phyloP scores from a whole-genome alignment of 1,140 invertebrate genomes.

The Trichonephila inaurata region DNA sequence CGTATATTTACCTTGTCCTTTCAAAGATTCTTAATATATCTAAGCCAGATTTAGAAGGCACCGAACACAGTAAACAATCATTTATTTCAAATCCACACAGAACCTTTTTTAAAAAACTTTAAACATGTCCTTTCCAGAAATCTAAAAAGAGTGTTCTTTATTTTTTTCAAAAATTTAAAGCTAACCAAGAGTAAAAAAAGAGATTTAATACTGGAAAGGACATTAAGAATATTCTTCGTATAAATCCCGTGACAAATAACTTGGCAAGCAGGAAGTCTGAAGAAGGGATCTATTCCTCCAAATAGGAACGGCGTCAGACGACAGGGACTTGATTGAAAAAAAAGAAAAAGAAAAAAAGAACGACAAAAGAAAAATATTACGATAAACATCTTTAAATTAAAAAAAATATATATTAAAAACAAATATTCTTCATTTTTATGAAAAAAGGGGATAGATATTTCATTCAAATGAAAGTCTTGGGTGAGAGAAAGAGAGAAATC shows the following conservation, averaged over 20 bases:
- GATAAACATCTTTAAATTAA: too few species aligned
- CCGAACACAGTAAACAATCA: too few species aligned
- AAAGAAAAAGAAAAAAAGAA: neutral
- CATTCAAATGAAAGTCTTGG: too few species aligned
- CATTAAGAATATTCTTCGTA: neutral
- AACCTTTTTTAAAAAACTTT: neutral
- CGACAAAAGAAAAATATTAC: neutral
- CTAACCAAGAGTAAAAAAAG: neutral
- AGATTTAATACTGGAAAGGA: neutral
- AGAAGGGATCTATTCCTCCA: neutral
- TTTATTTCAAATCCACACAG: too few species aligned
- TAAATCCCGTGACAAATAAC: constrained; percentile 18
- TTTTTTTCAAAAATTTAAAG: neutral
- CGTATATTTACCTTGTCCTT: too few species aligned
- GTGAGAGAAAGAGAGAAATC: too few species aligned
- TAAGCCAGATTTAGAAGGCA: too few species aligned
- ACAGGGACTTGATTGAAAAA: neutral
- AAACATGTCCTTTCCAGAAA: neutral
- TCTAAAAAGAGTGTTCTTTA: neutral
- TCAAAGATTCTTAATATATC: too few species aligned
- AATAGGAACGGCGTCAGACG: neutral
- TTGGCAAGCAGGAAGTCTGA: neutral
- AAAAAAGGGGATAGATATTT: too few species aligned
- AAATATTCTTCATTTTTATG: too few species aligned
- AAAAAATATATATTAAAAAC: too few species aligned